These are phyloP conservation scores for Parochlus steinenii DNA, from an alignment of 2,888 invertebrate species.

Conservation along the genomic window DNA sequence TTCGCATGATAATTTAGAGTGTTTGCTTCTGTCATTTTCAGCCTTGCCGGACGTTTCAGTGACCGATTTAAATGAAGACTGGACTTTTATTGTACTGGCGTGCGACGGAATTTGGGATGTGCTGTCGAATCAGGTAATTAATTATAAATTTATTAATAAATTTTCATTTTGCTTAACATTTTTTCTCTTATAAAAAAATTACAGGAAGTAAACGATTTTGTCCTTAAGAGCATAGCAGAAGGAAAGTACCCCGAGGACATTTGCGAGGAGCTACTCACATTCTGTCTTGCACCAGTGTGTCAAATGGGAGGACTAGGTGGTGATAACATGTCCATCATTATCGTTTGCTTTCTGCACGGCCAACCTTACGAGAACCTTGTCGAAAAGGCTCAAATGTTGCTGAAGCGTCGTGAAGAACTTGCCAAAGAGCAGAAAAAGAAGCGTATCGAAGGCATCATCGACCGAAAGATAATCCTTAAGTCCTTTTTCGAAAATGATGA, in stretches of 20 bases:
- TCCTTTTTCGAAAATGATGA: too few relatives aligned
- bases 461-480: too few relatives aligned
- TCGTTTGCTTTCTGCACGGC: slow-evolving; percentile 51
- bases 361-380: slow-evolving; percentile 27
- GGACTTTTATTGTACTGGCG: slow-evolving; percentile 92
- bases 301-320: slow-evolving; percentile 94
- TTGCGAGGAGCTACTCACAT: slow-evolving; percentile 88
- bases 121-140: slow-evolving; percentile 61
- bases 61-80: slow-evolving; percentile 64
- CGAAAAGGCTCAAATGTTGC: too few relatives aligned
- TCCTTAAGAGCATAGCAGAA: slow-evolving; percentile 62
- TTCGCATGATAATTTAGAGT: not conserved
- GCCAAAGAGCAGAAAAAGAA: too few relatives aligned
- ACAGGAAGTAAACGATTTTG: slow-evolving; percentile 83
- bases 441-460: too few relatives aligned
- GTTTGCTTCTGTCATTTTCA: slow-evolving; percentile 27
- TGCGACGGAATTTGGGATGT: slow-evolving; percentile 99
- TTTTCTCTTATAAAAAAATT: too few relatives aligned
- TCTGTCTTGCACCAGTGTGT: slow-evolving; percentile 87
- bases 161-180: not conserved
- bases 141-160: not conserved
- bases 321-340: slow-evolving; percentile 96
- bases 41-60: slow-evolving; percentile 87
- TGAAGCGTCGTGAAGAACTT: too few relatives aligned
- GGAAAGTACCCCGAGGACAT: slow-evolving; percentile 84